phyloP scores from a whole-genome alignment of 2,113 vertebrate species.

The Tichodroma muraria region DNA sequence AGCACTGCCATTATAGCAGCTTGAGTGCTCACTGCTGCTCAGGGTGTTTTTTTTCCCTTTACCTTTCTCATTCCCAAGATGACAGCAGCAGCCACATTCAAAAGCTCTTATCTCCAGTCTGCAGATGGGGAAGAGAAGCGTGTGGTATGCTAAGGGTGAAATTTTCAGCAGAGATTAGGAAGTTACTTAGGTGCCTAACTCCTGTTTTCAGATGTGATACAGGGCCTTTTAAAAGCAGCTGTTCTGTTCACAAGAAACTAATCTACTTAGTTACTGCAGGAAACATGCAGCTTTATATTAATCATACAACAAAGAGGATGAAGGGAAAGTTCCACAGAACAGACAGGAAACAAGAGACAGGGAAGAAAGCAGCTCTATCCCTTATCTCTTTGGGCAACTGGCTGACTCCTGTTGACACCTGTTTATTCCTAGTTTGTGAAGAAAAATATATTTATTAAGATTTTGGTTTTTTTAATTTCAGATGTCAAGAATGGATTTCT shows the following conservation, averaged over 20 bases:
- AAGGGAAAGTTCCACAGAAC: neutral
- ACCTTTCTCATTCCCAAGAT: neutral
- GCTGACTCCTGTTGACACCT: neutral
- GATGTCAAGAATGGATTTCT: neutral
- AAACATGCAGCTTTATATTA: conserved; percentile 34
- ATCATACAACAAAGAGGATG: neutral
- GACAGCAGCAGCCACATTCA: conserved; percentile 2
- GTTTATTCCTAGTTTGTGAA: neutral
- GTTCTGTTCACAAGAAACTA: conserved; percentile 24
- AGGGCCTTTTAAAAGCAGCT: neutral
- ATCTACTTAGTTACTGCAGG: conserved; percentile 30
- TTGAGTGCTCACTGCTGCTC: neutral
- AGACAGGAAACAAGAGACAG: neutral
- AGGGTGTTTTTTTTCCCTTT: neutral
- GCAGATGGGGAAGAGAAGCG: neutral
- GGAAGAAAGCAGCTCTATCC: neutral
- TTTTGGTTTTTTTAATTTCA: neutral
- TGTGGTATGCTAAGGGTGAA: neutral
- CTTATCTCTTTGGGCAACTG: neutral
- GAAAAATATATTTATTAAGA: neutral
- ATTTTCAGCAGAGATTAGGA: neutral
- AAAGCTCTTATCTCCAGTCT: conserved; percentile 30
- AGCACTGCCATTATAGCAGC: neutral
- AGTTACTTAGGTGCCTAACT: conserved; percentile 18
- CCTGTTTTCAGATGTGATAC: conserved; percentile 14